phyloP scores from a whole-genome alignment of 2,888 invertebrate genomes.

The Euproctis similis region DNA sequence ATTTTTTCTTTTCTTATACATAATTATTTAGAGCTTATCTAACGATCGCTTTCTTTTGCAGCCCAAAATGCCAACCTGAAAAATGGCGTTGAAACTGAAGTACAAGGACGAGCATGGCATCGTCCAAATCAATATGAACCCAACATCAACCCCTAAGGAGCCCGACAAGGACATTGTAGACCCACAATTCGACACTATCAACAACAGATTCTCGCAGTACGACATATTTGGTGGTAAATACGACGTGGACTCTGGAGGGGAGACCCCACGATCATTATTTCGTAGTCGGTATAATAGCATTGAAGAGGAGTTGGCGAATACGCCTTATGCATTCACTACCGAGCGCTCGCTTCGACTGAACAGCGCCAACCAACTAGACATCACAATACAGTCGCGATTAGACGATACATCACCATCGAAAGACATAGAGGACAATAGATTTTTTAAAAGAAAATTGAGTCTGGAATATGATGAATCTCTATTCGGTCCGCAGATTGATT shows the following conservation, averaged over 20 bases:
- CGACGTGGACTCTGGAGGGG: slow-evolving; percentile 41
- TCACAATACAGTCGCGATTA: slow-evolving; percentile 42
- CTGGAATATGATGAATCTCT: slow-evolving; percentile 38
- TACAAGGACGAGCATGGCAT: slow-evolving; percentile 68
- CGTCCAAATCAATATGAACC: slow-evolving; percentile 66
- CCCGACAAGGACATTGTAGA: slow-evolving; percentile 34
- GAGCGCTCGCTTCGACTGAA: slow-evolving; percentile 42
- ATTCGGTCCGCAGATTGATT: slow-evolving; percentile 52
- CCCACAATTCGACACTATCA: slow-evolving; percentile 64
- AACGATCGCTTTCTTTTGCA: slow-evolving; percentile 13
- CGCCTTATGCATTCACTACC: slow-evolving; percentile 68
- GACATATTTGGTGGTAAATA: slow-evolving; percentile 64
- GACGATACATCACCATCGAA: slow-evolving; percentile 43
- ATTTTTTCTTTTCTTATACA: no score
- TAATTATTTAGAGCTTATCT: no score
- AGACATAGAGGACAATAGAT: slow-evolving; percentile 57
- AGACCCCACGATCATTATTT: slow-evolving; percentile 52
- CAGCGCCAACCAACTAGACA: slow-evolving; percentile 43
- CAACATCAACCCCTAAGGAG: slow-evolving; percentile 36
- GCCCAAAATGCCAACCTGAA: slow-evolving; percentile 23
- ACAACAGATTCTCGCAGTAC: slow-evolving; percentile 60
- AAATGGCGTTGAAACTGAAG: slow-evolving; percentile 63
- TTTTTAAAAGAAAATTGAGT: slow-evolving; percentile 39
- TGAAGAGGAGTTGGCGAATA: slow-evolving; percentile 67
- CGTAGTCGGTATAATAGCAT: slow-evolving; percentile 69